phyloP scores from a whole-genome alignment of 2,797 vertebrate genomes.

The Onychomys arenicola region DNA sequence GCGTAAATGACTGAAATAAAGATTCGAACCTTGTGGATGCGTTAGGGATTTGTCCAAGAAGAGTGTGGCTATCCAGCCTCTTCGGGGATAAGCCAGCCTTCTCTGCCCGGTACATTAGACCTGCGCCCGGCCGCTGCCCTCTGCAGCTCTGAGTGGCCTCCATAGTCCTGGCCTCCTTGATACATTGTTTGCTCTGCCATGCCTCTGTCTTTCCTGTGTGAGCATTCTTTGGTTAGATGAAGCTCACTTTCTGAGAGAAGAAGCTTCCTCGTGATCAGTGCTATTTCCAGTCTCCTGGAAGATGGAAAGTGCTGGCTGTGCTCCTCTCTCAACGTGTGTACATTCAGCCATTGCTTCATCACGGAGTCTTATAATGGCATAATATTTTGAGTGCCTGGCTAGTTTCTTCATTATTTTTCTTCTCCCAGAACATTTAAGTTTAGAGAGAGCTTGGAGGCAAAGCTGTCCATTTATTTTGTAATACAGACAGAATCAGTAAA shows the following conservation, averaged over 20 bases:
- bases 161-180: accelerated
- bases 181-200: too few species aligned
- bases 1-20: not conserved
- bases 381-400: slow-evolving; percentile 67
- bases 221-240: not conserved
- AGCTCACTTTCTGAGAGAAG: slow-evolving; percentile 29
- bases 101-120: accelerated
- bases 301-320: slow-evolving; percentile 31
- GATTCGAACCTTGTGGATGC: not conserved
- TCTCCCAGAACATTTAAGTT: slow-evolving; percentile 13
- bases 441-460: slow-evolving; percentile 44
- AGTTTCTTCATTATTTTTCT: slow-evolving; percentile 12
- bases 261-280: slow-evolving; percentile 47
- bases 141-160: not conserved
- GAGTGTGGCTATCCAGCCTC: not conserved
- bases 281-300: slow-evolving; percentile 53
- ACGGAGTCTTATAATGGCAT: slow-evolving; percentile 67
- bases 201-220: accelerated
- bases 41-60: not conserved
- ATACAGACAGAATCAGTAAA: slow-evolving; percentile 58
- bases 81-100: not conserved
- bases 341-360: slow-evolving; percentile 58
- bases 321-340: slow-evolving; percentile 42
- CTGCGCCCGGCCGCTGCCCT: not conserved
- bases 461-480: slow-evolving; percentile 59